Conservation (phyloP, 2,888 invertebrate species). For the Linhomoeus sp. region DNA sequence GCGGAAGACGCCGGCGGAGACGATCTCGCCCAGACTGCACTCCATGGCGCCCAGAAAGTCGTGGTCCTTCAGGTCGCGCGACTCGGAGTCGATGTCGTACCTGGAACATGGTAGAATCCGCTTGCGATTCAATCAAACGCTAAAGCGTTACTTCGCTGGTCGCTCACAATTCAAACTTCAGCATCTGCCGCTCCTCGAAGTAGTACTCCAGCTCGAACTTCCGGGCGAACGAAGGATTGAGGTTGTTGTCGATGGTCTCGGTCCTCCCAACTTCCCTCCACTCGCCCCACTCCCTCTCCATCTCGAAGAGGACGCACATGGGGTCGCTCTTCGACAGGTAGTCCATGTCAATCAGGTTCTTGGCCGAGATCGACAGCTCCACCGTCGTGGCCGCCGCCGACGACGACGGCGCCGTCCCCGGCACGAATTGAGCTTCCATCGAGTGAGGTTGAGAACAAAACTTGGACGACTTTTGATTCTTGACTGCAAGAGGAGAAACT, state of each 20-base stretch:
- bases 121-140: background rate
- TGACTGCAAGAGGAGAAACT: background rate
- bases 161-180: constrained; percentile 19
- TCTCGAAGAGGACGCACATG: background rate
- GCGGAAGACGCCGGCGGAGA: constrained; percentile 12
- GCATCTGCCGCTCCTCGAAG: constrained; percentile 19
- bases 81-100: constrained; percentile 17
- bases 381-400: background rate
- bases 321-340: constrained; percentile 23
- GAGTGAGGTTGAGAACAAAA: no score
- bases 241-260: constrained; percentile 17
- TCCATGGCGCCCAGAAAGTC: constrained; percentile 38
- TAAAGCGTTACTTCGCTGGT: background rate
- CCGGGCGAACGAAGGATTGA: constrained; percentile 18
- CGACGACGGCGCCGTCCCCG: no score
- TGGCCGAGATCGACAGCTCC: background rate
- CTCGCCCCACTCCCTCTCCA: background rate
- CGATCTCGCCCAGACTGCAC: constrained; percentile 38
- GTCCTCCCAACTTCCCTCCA: constrained; percentile 15
- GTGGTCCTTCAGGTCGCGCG: constrained; percentile 13
- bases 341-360: constrained; percentile 15
- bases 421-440: no score
- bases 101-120: no score
- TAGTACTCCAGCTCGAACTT: constrained; percentile 17
- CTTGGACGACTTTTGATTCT: background rate